phyloP scores from a whole-genome alignment of 1,140 invertebrate species.

The Drosophila santomea region DNA sequence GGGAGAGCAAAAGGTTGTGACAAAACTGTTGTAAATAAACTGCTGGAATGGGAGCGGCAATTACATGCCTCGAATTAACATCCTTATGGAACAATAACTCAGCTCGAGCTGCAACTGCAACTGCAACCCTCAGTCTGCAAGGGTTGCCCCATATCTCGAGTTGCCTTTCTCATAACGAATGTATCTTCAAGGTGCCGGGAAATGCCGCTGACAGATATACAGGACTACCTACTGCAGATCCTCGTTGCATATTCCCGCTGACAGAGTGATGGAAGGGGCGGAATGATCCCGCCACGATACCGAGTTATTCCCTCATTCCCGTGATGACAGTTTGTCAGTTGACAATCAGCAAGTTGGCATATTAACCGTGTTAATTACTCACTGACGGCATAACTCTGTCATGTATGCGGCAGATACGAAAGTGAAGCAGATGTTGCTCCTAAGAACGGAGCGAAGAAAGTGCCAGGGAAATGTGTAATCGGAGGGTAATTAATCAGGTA shows the following conservation, averaged over 20 bases:
- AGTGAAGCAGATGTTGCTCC: conserved; percentile 39
- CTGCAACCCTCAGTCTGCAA: conserved; percentile 20
- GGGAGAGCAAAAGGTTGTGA: conserved; percentile 25
- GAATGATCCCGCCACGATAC: conserved; percentile 10
- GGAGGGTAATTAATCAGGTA: too few relatives aligned
- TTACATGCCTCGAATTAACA: conserved; percentile 62
- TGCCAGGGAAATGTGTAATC: not conserved
- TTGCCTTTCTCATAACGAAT: conserved; percentile 19
- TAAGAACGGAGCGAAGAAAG: not conserved
- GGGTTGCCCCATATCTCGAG: conserved; percentile 15
- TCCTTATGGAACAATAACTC: conserved; percentile 55
- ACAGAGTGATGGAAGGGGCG: conserved; percentile 19
- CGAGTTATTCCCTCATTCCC: conserved; percentile 23
- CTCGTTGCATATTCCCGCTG: not conserved
- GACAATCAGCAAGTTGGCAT: conserved; percentile 41
- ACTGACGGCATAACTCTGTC: conserved; percentile 37
- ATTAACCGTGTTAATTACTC: conserved; percentile 57
- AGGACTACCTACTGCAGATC: conserved; percentile 46
- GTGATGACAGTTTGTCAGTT: conserved; percentile 43
- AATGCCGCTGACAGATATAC: conserved; percentile 41
- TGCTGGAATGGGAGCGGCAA: conserved; percentile 49
- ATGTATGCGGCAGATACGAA: conserved; percentile 13
- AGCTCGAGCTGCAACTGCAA: conserved; percentile 16
- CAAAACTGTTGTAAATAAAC: conserved; percentile 74
- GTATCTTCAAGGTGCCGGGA: conserved; percentile 28